A percentile compares a stretch with the other conserved stretches of the same genome.
These are phyloP conservation scores for Sisyra nigra DNA, from an alignment of 2,888 invertebrate genomes.

Conservation along the genomic window DNA sequence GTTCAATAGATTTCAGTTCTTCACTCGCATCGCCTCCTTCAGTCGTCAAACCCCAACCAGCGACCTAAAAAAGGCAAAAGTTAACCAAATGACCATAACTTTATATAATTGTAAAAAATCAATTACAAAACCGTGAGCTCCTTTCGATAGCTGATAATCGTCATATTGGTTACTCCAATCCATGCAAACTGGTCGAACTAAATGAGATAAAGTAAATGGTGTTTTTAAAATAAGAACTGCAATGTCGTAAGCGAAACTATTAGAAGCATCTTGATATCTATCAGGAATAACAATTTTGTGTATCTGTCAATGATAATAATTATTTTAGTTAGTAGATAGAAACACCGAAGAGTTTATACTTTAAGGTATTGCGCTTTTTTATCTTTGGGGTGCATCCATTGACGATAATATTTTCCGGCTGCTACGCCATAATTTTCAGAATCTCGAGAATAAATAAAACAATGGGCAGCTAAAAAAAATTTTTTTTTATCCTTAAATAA, in stretches of 20 bases:
- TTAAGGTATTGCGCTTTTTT: conserved; percentile 17
- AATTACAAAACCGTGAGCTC: no score
- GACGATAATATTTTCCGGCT: conserved; percentile 22
- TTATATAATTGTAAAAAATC: background rate
- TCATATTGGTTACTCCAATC: conserved; percentile 15
- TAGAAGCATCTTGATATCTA: conserved; percentile 15
- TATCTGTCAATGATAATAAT: conserved; percentile 13
- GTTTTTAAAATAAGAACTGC: conserved; percentile 20
- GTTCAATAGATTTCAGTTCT: conserved; percentile 11
- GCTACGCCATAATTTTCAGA: conserved; percentile 15
- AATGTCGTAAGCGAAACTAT: conserved; percentile 20
- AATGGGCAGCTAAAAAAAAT: conserved; percentile 20
- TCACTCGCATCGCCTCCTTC: conserved; percentile 9
- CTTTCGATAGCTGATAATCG: background rate
- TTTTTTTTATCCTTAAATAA: no score
- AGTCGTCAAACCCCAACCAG: conserved; percentile 15
- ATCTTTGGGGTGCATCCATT: conserved; percentile 17
- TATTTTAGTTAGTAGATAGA: conserved; percentile 9
- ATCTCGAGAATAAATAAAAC: conserved; percentile 14
- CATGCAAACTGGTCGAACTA: conserved; percentile 24
- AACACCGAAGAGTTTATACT: conserved; percentile 10
- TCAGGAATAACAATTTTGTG: conserved; percentile 13
- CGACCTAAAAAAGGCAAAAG: no score
- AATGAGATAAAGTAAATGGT: conserved; percentile 18
- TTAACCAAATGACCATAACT: no score